These are phyloP conservation scores for Drosophila pandora DNA, from an alignment of 1,140 invertebrate genomes.

Conservation along the genomic window DNA sequence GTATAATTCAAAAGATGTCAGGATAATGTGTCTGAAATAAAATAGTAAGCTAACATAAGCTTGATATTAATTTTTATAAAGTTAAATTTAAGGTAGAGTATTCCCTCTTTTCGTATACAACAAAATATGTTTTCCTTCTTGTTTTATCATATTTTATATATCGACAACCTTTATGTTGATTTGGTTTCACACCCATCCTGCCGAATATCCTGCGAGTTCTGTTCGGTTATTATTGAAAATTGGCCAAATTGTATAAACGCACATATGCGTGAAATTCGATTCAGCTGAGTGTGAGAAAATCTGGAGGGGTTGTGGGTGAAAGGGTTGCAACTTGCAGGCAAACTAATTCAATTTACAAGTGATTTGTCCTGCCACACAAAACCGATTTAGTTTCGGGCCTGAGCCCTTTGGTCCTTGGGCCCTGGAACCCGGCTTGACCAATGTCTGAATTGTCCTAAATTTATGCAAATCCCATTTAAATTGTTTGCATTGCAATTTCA, in stretches of 20 bases:
- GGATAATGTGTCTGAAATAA: too few relatives aligned
- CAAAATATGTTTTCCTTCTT: not conserved
- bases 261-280: conserved; percentile 83
- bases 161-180: conserved; percentile 67
- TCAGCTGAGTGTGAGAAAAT: conserved; percentile 41
- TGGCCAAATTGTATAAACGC: conserved; percentile 82
- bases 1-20: too few relatives aligned
- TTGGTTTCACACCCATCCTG: conserved; percentile 47
- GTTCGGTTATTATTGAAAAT: conserved; percentile 79
- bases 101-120: not conserved
- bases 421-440: conserved; percentile 55
- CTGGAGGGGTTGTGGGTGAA: conserved; percentile 25
- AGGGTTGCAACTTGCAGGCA: conserved; percentile 61
- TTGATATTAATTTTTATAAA: not conserved
- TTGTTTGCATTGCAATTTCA: conserved; percentile 82
- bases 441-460: conserved; percentile 54
- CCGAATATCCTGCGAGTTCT: conserved; percentile 41
- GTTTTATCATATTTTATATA: conserved; percentile 59
- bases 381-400: conserved; percentile 66
- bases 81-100: conserved; percentile 8
- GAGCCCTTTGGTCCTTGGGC: conserved; percentile 18
- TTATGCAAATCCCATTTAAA: conserved; percentile 83
- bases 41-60: too few relatives aligned
- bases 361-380: conserved; percentile 77
- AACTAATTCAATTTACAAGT: conserved; percentile 83